These are phyloP conservation scores for Eristalinus aeneus DNA, from an alignment of 2,888 invertebrate genomes.

Conservation along the genomic window DNA sequence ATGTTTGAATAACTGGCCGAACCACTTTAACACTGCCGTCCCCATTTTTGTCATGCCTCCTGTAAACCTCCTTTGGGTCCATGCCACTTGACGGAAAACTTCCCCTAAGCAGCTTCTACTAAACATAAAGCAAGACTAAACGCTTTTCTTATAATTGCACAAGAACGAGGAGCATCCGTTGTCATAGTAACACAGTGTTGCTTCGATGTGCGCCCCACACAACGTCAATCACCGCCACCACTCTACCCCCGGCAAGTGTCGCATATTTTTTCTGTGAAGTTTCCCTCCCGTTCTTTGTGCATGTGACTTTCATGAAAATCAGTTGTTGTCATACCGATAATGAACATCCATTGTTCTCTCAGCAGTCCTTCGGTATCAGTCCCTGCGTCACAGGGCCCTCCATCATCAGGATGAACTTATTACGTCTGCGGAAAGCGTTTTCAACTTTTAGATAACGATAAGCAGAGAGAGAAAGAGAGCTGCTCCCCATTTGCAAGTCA, in stretches of 20 bases:
- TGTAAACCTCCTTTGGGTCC: not conserved
- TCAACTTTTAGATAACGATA: not conserved
- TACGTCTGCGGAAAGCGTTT: not conserved
- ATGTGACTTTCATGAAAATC: constrained; percentile 20
- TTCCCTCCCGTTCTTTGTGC: not conserved
- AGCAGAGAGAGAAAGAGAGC: not conserved
- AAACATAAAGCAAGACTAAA: not conserved
- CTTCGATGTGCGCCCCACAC: not conserved
- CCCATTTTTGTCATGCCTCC: not conserved
- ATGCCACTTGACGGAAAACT: not conserved
- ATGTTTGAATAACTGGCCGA: no score
- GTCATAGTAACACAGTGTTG: not conserved
- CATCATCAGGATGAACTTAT: not conserved
- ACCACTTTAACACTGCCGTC: no score
- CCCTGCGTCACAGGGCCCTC: not conserved
- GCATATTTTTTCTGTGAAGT: not conserved
- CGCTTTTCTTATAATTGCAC: not conserved
- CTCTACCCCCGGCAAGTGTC: not conserved
- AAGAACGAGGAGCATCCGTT: not conserved
- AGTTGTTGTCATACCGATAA: constrained; percentile 13
- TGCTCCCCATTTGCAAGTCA: constrained; percentile 26
- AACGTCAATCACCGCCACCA: not conserved
- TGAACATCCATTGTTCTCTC: constrained; percentile 10
- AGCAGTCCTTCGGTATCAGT: not conserved
- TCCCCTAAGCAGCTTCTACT: not conserved